Percentiles rank a stretch among this genome's conserved stretches.
Conservation (phyloP, 2,113 vertebrate genomes). For the Pteruthius melanotis region DNA sequence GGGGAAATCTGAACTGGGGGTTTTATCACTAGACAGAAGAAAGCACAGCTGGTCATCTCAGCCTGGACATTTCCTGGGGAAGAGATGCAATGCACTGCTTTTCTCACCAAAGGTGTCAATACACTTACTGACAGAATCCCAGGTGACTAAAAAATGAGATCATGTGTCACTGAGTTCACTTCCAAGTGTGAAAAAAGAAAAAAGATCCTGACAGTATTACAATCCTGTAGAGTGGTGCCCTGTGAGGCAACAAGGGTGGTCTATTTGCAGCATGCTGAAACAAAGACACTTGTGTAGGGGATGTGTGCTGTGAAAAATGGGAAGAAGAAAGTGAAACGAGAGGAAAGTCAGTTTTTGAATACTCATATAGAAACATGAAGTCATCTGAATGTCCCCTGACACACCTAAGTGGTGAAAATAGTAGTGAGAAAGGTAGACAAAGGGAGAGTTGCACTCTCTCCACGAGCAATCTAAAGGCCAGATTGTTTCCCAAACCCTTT, state of each 20-base stretch:
- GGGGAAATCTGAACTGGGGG: background rate
- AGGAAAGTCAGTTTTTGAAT: background rate
- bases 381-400: background rate
- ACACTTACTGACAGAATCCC: background rate
- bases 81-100: background rate
- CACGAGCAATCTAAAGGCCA: background rate
- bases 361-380: fast-evolving
- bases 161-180: background rate
- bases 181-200: background rate
- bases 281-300: background rate
- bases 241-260: background rate
- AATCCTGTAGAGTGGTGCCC: background rate
- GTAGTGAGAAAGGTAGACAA: background rate
- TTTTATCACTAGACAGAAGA: background rate
- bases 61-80: background rate
- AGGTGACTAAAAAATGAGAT: background rate
- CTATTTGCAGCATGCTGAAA: background rate
- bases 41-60: fast-evolving
- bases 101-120: background rate
- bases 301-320: background rate
- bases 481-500: background rate
- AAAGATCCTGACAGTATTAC: background rate
- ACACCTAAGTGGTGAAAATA: background rate
- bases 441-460: background rate
- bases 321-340: background rate